Evolutionary conservation across 2,113 vertebrate genomes (phyloP).

Genomic region (Machaerirhynchus nigripectus): DNA sequence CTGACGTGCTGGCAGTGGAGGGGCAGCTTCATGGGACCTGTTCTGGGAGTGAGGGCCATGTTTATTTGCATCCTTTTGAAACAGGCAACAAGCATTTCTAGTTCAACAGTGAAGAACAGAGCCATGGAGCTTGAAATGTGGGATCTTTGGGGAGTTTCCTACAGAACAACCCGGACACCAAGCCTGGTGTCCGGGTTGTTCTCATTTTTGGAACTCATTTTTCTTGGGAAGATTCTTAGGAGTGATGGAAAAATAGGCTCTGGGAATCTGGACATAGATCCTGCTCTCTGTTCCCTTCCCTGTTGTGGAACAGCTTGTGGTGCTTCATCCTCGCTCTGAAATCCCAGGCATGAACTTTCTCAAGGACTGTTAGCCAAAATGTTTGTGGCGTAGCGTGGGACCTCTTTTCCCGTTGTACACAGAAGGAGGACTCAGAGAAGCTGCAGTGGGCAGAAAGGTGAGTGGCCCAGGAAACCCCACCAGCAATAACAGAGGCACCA

Average conservation of each 20-base stretch:
- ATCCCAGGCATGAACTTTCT: neutral
- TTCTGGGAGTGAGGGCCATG: neutral
- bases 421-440: neutral
- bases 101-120: neutral
- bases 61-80: neutral
- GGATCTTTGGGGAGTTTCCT: neutral
- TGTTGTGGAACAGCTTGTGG: neutral
- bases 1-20: neutral
- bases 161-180: neutral
- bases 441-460: neutral
- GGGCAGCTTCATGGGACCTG: neutral
- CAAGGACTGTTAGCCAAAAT: neutral
- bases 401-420: fast-evolving
- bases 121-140: neutral
- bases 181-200: too few relatives aligned
- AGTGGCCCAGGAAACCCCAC: neutral
- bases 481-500: neutral
- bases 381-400: neutral
- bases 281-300: neutral
- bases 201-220: neutral
- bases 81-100: neutral
- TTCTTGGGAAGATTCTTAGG: neutral
- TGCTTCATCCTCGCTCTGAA: neutral
- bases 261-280: neutral
- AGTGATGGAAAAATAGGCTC: neutral